These are phyloP conservation scores for Acronicta psi DNA, from an alignment of 2,888 invertebrate species.

Conservation along the genomic window DNA sequence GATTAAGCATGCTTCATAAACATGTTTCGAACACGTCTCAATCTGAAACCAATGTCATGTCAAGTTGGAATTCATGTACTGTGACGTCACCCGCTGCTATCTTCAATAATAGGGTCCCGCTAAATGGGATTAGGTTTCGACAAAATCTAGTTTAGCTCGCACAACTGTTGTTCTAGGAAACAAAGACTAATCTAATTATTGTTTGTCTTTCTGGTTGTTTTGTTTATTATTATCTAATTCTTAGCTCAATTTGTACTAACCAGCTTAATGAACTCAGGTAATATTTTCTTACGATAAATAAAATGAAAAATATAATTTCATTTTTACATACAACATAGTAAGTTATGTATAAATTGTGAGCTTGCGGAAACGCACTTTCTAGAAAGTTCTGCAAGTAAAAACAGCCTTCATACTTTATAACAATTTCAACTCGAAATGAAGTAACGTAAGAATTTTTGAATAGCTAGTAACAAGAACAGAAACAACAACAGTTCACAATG, in stretches of 20 bases:
- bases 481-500: conserved; percentile 9
- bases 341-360: no score
- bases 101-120: conserved; percentile 8
- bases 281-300: no score
- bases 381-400: conserved; percentile 6
- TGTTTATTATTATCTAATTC: no score
- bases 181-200: no score
- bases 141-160: conserved; percentile 2
- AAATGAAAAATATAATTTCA: no score
- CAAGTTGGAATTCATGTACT: neutral
- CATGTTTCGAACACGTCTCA: conserved; percentile 6
- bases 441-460: conserved; percentile 15
- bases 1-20: neutral
- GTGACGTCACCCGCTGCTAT: conserved; percentile 8
- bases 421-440: conserved; percentile 10
- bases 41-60: conserved; percentile 21
- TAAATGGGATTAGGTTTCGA: conserved; percentile 9
- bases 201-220: no score
- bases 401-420: conserved; percentile 10
- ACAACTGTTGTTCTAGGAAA: neutral
- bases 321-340: no score
- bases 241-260: no score
- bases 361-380: conserved; percentile 1
- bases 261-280: no score
- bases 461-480: conserved; percentile 27